These are phyloP conservation scores for Corythornis madagascariensis DNA, from an alignment of 2,113 vertebrate species.

Conservation along the genomic window DNA sequence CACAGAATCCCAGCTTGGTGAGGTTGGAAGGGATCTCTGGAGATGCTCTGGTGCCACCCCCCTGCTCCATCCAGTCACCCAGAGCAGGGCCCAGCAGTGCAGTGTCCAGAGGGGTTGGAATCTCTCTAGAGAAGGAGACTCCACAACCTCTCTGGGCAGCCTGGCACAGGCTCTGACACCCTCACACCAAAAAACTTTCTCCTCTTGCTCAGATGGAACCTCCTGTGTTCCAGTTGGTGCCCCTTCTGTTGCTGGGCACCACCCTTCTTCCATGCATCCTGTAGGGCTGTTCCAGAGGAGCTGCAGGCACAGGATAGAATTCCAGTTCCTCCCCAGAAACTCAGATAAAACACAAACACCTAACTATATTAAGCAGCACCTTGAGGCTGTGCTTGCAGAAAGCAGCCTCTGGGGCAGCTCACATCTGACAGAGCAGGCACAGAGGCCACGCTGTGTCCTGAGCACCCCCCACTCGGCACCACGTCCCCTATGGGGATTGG, in stretches of 20 bases:
- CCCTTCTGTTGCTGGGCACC: too few species aligned
- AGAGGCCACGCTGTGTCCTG: accelerated
- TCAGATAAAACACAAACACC: not conserved
- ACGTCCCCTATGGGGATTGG: accelerated
- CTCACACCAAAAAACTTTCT: too few species aligned
- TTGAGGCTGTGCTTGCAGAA: not conserved
- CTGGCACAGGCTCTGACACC: too few species aligned
- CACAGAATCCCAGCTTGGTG: not conserved
- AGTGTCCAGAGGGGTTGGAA: too few species aligned
- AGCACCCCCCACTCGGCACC: not conserved
- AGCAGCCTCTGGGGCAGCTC: not conserved
- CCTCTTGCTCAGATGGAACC: too few species aligned
- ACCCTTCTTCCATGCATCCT: too few species aligned
- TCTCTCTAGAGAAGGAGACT: too few species aligned
- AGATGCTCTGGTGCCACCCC: not conserved
- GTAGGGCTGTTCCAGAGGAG: not conserved
- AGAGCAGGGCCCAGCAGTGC: too few species aligned
- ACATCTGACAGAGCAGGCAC: not conserved
- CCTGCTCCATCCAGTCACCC: not conserved
- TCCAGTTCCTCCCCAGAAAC: not conserved
- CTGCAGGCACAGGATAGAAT: not conserved
- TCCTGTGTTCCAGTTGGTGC: too few species aligned
- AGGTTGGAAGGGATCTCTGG: not conserved
- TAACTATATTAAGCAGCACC: not conserved
- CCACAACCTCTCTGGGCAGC: too few species aligned